Base-by-base conservation (phyloP, 1,140 invertebrate genomes). In the Copidosoma floridanum region DNA sequence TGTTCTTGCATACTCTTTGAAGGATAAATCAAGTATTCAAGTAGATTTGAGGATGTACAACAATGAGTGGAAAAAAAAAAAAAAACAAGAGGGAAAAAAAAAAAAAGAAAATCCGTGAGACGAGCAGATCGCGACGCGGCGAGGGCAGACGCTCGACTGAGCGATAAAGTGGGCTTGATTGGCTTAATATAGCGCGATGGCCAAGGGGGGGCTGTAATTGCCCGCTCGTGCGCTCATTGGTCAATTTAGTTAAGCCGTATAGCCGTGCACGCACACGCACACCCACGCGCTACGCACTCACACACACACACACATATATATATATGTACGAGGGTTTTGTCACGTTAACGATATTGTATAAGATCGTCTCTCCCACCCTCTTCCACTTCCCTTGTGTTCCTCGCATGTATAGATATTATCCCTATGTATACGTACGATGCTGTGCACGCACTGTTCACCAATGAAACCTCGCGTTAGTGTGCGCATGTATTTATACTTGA, bases 151-250 rank as follows among this genome's bases (percentile, higher is more conserved):
- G 66, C 72, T 72, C 73, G 69, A 81, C 79, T 81, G 78, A 76
- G 71, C 74, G 77, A 76, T 81, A 81, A 81, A 78, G 72, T 77
- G 73, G 72, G 69, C 75, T 79, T 80, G 79, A 81, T 81, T 81
- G 79, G 73, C 72, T 80, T 81, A 75, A 80, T 81, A 80, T 81
- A 81, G 77, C 75, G 65, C 62, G 70, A 51, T 70, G 70, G 70
- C 67, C 71, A 71, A 71, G 69, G n/a, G n/a, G n/a, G n/a, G 56
- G 64, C 66, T 71, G 74, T 77, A 81, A 81, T 81, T 81, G 78
- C 75, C 68, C 68, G 71, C 69, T 74, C 71, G 29, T 12, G 6
- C 29, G 29, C 6, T 12, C 29, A 81, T 81, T 81, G 79, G 79
- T 74, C 78, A 81, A 81, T 81, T 81, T 79, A 80, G 78, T 74